phyloP scores from a whole-genome alignment of 1,140 invertebrate species.

The Theocolax elegans region DNA sequence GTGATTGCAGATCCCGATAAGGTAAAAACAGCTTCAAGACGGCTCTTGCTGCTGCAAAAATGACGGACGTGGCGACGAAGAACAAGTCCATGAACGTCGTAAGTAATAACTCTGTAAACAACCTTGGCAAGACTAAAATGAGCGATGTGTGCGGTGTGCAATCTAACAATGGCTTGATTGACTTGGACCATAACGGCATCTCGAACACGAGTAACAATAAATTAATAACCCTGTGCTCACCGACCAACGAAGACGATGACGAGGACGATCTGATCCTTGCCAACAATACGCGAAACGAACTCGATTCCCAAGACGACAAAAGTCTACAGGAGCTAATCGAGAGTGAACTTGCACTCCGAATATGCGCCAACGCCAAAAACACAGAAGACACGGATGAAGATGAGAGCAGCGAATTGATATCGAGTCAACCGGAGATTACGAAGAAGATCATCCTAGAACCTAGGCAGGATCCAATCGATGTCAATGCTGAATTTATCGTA shows the following conservation, averaged over 20 bases:
- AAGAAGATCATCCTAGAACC: conserved; percentile 54
- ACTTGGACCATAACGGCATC: conserved; percentile 58
- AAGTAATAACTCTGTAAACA: conserved; percentile 58
- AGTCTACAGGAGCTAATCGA: conserved; percentile 64
- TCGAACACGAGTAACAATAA: conserved; percentile 61
- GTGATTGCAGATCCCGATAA: conserved; percentile 17
- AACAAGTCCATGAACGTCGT: conserved; percentile 63
- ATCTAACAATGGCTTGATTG: conserved; percentile 66
- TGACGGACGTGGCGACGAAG: conserved; percentile 66
- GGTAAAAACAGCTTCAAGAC: neutral
- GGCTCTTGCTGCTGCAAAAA: conserved; percentile 42
- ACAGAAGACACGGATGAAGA: conserved; percentile 28
- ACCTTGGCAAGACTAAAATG: conserved; percentile 35
- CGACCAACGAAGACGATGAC: conserved; percentile 56
- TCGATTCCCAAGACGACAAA: conserved; percentile 58
- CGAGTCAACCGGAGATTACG: conserved; percentile 44
- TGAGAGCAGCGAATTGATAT: conserved; percentile 11
- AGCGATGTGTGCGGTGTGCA: conserved; percentile 61
- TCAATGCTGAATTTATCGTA: conserved; percentile 56
- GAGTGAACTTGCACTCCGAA: conserved; percentile 62
- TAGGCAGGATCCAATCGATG: conserved; percentile 46
- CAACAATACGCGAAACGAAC: conserved; percentile 57
- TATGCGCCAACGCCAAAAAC: conserved; percentile 47
- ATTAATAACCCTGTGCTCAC: conserved; percentile 61
- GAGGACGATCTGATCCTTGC: conserved; percentile 53